Evolutionary conservation across 2,888 invertebrate species (phyloP).

Genomic region (Campoletis raptor): DNA sequence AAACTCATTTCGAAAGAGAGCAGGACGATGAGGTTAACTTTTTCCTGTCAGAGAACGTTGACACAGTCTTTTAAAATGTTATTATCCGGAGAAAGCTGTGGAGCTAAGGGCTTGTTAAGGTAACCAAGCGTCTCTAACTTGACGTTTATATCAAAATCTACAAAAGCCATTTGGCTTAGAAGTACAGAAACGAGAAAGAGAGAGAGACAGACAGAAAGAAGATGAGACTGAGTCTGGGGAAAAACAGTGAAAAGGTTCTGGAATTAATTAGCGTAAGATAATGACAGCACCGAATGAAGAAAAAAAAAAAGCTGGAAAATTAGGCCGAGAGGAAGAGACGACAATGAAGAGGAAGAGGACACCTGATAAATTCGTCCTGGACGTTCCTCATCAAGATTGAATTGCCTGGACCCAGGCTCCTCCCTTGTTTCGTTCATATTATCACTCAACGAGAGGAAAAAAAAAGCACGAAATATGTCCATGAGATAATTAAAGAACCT

Average conservation of each 20-base stretch:
- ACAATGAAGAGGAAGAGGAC: background rate
- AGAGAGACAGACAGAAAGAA: background rate
- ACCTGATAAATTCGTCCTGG: background rate
- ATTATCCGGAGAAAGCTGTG: background rate
- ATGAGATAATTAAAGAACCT: background rate
- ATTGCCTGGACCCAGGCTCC: background rate
- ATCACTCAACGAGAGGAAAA: background rate
- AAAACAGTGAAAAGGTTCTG: slow-evolving; percentile 47
- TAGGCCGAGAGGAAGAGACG: background rate
- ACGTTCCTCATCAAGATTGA: slow-evolving; percentile 4
- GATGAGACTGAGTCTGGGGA: background rate
- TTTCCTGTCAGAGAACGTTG: background rate
- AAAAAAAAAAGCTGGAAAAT: background rate
- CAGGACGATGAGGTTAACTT: background rate
- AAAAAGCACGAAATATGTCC: background rate
- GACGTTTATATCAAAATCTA: slow-evolving; percentile 2
- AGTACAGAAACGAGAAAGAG: background rate
- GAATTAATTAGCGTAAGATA: slow-evolving; percentile 66
- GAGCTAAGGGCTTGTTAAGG: background rate
- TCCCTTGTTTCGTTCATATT: background rate
- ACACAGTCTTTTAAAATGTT: background rate
- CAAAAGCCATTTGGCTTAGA: background rate
- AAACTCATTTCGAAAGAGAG: background rate
- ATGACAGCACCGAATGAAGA: slow-evolving; percentile 11
- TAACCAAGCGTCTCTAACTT: background rate